Percentiles rank a stretch among this genome's conserved stretches.
These are phyloP conservation scores for Euura lappo DNA, from an alignment of 1,140 invertebrate species.

Conservation along the genomic window DNA sequence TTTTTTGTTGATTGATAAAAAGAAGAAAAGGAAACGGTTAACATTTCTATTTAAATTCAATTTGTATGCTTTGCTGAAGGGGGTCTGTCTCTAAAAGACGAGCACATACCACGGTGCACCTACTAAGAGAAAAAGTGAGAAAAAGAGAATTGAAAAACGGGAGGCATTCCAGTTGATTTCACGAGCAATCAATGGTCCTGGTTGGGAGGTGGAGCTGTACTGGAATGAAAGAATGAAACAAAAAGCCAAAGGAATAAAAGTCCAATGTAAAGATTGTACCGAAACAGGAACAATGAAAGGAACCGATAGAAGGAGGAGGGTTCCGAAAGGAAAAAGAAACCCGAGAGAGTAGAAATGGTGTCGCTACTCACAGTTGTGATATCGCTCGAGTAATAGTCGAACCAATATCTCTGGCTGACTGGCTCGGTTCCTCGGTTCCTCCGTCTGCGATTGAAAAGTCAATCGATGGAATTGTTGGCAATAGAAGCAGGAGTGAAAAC, in stretches of 20 bases:
- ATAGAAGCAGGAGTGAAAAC: conserved; percentile 24
- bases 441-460: not conserved
- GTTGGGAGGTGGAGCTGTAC: conserved; percentile 10
- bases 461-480: conserved; percentile 1
- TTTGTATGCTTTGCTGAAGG: not conserved
- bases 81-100: not conserved
- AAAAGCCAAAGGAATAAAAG: conserved; percentile 17
- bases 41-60: not conserved
- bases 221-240: conserved; percentile 14
- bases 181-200: conserved; percentile 28
- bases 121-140: not conserved
- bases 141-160: conserved; percentile 5
- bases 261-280: conserved; percentile 32
- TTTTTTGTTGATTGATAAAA: not conserved
- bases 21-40: not conserved
- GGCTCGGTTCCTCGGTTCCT: not conserved
- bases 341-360: not conserved
- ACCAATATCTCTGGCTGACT: not conserved
- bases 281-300: conserved; percentile 6
- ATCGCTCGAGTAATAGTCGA: conserved; percentile 2
- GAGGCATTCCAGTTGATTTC: conserved; percentile 36
- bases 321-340: too few relatives aligned
- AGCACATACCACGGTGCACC: too few relatives aligned
- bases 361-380: not conserved
- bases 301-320: too few relatives aligned